These are phyloP conservation scores for Malurus cyaneus DNA, from an alignment of 2,113 vertebrate genomes.

Conservation along the genomic window DNA sequence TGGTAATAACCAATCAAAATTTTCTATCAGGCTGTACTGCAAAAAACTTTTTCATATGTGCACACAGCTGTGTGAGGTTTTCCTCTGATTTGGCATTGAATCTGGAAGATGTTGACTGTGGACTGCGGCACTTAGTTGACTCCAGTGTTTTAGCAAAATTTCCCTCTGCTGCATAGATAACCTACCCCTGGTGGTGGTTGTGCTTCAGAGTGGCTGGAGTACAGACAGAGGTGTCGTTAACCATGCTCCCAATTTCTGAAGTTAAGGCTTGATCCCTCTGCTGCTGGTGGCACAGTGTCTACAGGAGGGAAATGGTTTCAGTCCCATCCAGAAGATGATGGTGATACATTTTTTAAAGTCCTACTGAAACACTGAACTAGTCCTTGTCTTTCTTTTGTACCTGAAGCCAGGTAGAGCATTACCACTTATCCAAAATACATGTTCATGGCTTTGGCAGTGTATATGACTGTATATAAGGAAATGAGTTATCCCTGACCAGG, in stretches of 20 bases:
- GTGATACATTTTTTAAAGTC: background rate
- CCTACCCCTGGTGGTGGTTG: background rate
- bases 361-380: background rate
- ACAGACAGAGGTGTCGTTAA: background rate
- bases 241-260: background rate
- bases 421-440: background rate
- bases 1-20: background rate
- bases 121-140: background rate
- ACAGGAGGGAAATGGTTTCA: background rate
- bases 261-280: background rate
- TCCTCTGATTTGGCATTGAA: background rate
- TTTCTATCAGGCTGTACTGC: background rate
- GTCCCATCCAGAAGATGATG: background rate
- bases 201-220: background rate
- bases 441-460: background rate
- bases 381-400: background rate
- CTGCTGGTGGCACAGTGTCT: background rate
- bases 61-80: background rate
- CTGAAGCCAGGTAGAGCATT: background rate
- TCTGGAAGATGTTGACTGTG: background rate
- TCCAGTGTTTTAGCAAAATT: background rate
- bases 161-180: background rate
- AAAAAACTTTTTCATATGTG: background rate
- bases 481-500: background rate
- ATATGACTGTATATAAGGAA: background rate